A percentile compares a stretch with the other conserved stretches of the same genome.
phyloP scores from a whole-genome alignment of 2,888 invertebrate species.

The Hartigia nigra region DNA sequence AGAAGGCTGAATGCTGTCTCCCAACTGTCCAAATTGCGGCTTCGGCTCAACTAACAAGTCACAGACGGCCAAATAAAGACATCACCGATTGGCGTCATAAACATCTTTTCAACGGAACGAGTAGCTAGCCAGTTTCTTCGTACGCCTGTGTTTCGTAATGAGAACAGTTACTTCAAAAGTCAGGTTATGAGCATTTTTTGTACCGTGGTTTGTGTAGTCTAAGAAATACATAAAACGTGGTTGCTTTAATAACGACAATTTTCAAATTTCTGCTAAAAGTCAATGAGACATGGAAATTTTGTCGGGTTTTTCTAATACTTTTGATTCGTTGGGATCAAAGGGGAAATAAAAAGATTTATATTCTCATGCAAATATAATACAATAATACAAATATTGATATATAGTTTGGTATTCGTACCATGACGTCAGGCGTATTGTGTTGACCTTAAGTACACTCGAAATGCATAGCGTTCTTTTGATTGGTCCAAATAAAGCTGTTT shows the following conservation, averaged over 20 bases:
- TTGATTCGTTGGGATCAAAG: background rate
- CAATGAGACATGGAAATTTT: background rate
- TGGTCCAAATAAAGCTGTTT: background rate
- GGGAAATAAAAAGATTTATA: background rate
- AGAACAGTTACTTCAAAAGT: slow-evolving; percentile 1
- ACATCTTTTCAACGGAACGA: slow-evolving; percentile 26
- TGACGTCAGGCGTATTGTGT: background rate
- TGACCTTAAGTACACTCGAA: background rate
- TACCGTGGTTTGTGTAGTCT: background rate
- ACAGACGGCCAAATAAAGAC: slow-evolving; percentile 36
- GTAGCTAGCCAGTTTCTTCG: slow-evolving; percentile 33
- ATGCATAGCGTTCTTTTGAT: background rate
- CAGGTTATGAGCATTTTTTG: background rate
- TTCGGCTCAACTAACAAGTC: slow-evolving; percentile 12
- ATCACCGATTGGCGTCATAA: slow-evolving; percentile 35
- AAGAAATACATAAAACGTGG: background rate
- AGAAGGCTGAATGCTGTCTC: background rate
- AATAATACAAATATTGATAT: background rate
- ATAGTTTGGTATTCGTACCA: background rate
- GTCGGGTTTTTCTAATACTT: background rate
- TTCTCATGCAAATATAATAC: background rate
- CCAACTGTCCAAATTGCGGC: slow-evolving; percentile 1
- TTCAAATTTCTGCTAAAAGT: background rate
- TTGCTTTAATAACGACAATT: background rate
- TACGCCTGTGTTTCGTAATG: slow-evolving; percentile 3